Percentiles rank a stretch among this genome's conserved stretches.
phyloP scores from a whole-genome alignment of 2,113 vertebrate species.

The Notechis scutatus region DNA sequence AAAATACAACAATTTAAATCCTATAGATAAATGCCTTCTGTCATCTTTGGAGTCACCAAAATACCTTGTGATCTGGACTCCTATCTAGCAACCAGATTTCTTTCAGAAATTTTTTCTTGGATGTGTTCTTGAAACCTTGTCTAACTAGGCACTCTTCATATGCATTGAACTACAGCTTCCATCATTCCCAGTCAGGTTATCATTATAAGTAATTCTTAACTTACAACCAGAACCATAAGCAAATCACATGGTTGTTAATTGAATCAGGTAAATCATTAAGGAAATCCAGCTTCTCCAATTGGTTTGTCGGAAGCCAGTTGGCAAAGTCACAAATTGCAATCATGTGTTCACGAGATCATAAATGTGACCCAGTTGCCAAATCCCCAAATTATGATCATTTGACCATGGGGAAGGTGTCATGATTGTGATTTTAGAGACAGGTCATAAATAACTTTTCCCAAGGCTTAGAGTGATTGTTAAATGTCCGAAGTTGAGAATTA shows the following conservation, averaged over 20 bases:
- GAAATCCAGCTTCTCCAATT: too few relatives aligned
- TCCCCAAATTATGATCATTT: neutral
- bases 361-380: neutral
- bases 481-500: neutral
- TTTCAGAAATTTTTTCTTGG: neutral
- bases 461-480: neutral
- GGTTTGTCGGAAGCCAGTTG: too few relatives aligned
- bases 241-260: too few relatives aligned
- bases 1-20: slow-evolving; percentile 38
- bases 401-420: neutral
- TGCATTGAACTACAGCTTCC: neutral
- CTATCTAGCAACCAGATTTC: neutral
- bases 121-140: neutral
- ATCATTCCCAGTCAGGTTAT: neutral
- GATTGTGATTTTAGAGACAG: neutral
- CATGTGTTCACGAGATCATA: neutral
- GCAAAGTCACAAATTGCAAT: too few relatives aligned
- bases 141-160: neutral
- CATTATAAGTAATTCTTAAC: neutral
- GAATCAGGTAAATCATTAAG: too few relatives aligned
- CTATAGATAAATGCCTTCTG: slow-evolving; percentile 12
- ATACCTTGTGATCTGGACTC: neutral
- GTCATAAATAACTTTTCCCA: neutral
- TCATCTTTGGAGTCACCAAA: neutral
- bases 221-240: too few relatives aligned